Percentiles rank a stretch among this genome's conserved stretches.
These are phyloP conservation scores for Pseudomyrmex pallidus DNA, from an alignment of 1,140 invertebrate genomes.

Conservation along the genomic window DNA sequence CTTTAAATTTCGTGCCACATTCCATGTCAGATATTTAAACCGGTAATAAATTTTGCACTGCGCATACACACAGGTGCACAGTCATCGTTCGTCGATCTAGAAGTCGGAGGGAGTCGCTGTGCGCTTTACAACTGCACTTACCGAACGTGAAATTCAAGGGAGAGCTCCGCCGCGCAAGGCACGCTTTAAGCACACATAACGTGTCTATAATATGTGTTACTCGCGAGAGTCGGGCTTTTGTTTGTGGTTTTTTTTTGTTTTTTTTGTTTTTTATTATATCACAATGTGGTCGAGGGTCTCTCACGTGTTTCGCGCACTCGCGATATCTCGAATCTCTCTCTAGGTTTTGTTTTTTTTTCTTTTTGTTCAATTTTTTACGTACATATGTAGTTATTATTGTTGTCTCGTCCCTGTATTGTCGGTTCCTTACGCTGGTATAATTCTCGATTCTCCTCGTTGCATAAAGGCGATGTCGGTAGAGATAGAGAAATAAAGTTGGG, in stretches of 20 bases:
- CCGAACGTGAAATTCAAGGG: constrained; percentile 44
- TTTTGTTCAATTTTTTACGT: constrained; percentile 72
- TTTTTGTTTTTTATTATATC: constrained; percentile 78
- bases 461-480: constrained; percentile 84
- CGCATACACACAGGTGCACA: constrained; percentile 49
- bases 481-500: constrained; percentile 82
- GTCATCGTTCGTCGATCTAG: constrained; percentile 41
- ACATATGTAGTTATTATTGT: constrained; percentile 85
- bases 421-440: constrained; percentile 77
- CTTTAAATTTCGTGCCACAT: constrained; percentile 56
- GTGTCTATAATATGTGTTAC: constrained; percentile 31
- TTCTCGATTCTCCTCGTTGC: constrained; percentile 78
- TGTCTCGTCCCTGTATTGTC: constrained; percentile 86
- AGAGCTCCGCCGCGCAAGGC: constrained; percentile 30
- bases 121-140: constrained; percentile 54
- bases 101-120: constrained; percentile 35
- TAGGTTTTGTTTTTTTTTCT: constrained; percentile 2
- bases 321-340: constrained; percentile 46
- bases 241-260: too few relatives aligned
- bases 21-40: constrained; percentile 61
- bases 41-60: constrained; percentile 51
- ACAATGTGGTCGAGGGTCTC: constrained; percentile 82
- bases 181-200: constrained; percentile 48
- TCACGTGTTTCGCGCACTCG: background rate
- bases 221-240: constrained; percentile 46